Base-by-base conservation (phyloP, 30 jellyfish, hydroid and myxozoan species). In the Cassiopea xamachana region DNA sequence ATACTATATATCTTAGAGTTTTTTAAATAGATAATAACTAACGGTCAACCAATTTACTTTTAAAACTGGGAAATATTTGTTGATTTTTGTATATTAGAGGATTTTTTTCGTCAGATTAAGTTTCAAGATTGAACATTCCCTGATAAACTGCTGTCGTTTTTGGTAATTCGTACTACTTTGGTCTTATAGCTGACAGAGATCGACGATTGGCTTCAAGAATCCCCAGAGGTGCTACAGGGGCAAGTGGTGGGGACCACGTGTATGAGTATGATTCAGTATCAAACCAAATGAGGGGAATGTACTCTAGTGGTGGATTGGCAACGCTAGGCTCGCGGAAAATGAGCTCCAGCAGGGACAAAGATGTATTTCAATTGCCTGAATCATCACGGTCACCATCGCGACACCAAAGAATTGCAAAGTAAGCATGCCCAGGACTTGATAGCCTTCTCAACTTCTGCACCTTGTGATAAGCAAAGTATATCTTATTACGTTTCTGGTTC, bases 351-450 rank as follows among this genome's bases (percentile, higher is more conserved):
- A 19, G 93, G 50, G 95, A 88, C 78, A 88, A 75, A 76, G 95
- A 88, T 47, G 86, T 82, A 9, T 88, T 88, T 73, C 95, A 45
- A 14, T 69, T 88, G 78, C 91, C 95, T 14, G 95, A 88, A 10
- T 88, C 95, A 1, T 60, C 95, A n/a, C 90, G 95, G 75, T 88
- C 95, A 46, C 95, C 95, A 15, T 88, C 95, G 49, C 68, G 95
- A 43, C 95, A 88, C 80, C 95, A 88, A 73, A 80, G 95, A 50
- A 79, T 88, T 10, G 60, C 91, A 2, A 88, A 88, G 87, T 88
- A 69, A 79, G 81, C 78, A 51, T 79, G 77, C 5, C 48, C 49
- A 8, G 59, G 39, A 15, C 50, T 48, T 5, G 55, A 47, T 10
- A 60, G 87, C 51, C 27, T 43, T 43, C 50, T 71, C 55, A 39